Conservation (phyloP, 2,113 vertebrate genomes). For the Petrocephalus microphthalmus region DNA sequence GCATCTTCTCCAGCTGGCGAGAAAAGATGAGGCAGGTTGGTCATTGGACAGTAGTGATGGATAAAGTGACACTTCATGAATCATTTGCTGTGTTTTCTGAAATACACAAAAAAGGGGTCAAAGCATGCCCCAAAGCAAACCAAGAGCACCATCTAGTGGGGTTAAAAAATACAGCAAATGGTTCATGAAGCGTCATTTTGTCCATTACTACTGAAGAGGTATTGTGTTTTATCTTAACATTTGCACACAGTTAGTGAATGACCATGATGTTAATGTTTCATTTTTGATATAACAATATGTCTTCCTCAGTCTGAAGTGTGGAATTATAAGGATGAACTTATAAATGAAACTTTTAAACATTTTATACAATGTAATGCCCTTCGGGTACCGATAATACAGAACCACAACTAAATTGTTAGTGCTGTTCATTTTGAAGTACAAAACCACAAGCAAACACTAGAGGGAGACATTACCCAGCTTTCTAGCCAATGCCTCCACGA, state of each 20-base stretch:
- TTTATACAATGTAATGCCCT: neutral
- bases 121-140: neutral
- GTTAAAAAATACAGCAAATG: neutral
- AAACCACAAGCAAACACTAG: neutral
- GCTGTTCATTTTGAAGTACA: neutral
- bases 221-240: neutral
- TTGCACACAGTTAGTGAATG: neutral
- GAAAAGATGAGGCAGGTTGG: neutral
- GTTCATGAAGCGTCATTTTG: neutral
- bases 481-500: neutral
- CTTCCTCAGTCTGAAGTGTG: neutral
- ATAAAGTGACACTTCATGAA: neutral
- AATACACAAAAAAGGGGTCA: neutral
- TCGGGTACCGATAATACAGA: neutral
- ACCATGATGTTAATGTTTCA: neutral
- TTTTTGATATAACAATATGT: neutral
- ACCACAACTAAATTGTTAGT: neutral
- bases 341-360: neutral
- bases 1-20: conserved; percentile 91
- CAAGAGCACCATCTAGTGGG: neutral
- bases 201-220: neutral
- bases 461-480: neutral
- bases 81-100: neutral
- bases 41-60: neutral
- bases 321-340: neutral